Conservation (phyloP, 2,888 invertebrate species). For the Pachydiplax longipennis region DNA sequence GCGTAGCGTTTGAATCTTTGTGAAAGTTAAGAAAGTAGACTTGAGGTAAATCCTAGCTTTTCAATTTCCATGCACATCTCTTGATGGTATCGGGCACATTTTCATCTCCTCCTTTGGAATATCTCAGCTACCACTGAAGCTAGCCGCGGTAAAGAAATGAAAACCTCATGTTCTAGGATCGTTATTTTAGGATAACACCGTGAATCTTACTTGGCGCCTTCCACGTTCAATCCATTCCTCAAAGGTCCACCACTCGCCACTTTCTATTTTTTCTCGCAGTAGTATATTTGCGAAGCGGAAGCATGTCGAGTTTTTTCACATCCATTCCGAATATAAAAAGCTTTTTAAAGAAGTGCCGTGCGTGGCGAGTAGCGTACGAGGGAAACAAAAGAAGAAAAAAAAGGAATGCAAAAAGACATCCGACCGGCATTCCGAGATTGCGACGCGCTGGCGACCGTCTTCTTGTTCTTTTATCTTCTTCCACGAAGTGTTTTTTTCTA, state of each 20-base stretch:
- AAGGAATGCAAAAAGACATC: not conserved
- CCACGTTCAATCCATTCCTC: not conserved
- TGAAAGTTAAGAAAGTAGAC: no score
- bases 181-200: not conserved
- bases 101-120: not conserved
- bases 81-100: not conserved
- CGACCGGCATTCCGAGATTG: not conserved
- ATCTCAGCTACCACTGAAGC: not conserved
- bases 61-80: no score
- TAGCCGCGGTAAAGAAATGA: not conserved
- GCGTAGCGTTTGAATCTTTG: no score
- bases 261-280: not conserved
- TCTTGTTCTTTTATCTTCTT: not conserved
- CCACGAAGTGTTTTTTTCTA: not conserved
- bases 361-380: not conserved
- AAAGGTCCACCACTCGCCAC: not conserved
- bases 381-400: not conserved
- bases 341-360: not conserved
- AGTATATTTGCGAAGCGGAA: not conserved
- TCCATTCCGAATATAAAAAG: not conserved
- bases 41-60: no score
- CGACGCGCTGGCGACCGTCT: not conserved
- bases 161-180: not conserved
- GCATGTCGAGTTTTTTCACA: not conserved
- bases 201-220: not conserved